Evolutionary conservation across 2,888 invertebrate species (phyloP), one percentile per base, ranked within the genome.

Genomic region (Diachrysia chrysitis): DNA sequence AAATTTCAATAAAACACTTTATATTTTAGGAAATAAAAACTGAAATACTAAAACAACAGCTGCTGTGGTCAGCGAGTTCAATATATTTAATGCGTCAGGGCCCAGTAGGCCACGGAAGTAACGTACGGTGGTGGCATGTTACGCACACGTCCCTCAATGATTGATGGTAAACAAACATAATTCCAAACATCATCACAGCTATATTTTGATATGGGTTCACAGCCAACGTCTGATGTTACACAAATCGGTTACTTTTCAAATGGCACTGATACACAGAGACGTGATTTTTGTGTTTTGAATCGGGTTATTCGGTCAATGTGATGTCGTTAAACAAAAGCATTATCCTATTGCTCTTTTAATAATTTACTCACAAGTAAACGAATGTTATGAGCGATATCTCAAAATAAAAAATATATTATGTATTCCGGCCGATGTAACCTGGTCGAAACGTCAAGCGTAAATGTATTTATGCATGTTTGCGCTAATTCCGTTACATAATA

Each of bases 111-210:
- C 48, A 48, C 63, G 75, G 58, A 42, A 74, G 60, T 59, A 54
- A 69, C 51, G 19, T 51, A 19, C 56, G 57, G 5, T 21, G 48
- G 48, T 51, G 46, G 58, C 73, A 67, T 51, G 69, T 74, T 80
- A 71, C 71, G 61, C 73, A 70, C 62, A 61, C 69, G 65, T 75
- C 74, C 32, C 54, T 56, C 67, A 58, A 57, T 82, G 82, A 83
- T 79, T 81, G 79, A 82, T 82, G 79, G 65, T 79, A 81, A 78
- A 81, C 75, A 82, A 82, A 83, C 72, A 79, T 71, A 64, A 58
- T 58, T 67, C 58, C 54, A 69, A 74, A 72, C 73, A 82, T 72
- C 70, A 68, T 68, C 69, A 67, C 63, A 54, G 59, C 70, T 73
- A 73, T 76, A 81, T 81, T 83, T 82, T 75, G 71, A 83, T 78